Evolutionary conservation across 2,888 invertebrate species (phyloP).

Genomic region (Phortica magna): DNA sequence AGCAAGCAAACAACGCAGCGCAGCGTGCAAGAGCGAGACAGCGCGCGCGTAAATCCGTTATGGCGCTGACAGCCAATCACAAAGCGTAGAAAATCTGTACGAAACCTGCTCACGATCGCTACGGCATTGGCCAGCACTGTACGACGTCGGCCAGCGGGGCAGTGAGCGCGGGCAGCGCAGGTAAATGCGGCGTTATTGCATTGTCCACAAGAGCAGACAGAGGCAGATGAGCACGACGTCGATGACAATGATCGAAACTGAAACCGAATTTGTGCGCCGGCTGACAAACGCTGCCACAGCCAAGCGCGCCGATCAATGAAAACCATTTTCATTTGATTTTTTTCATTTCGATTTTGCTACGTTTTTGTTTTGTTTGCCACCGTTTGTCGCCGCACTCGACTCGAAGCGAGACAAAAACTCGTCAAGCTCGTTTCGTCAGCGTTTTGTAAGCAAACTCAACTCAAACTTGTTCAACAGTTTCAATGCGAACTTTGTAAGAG

Average conservation of each 20-base stretch:
- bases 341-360: neutral
- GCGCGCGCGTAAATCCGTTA: neutral
- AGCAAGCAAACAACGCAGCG: constrained; percentile 4
- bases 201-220: constrained; percentile 21
- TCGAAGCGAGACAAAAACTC: constrained; percentile 45
- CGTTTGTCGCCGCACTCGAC: neutral
- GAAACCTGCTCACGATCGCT: constrained; percentile 41
- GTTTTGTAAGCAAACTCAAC: constrained; percentile 23
- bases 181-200: too few relatives aligned
- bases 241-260: constrained; percentile 9
- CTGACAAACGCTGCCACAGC: constrained; percentile 26
- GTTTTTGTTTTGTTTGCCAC: neutral
- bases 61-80: constrained; percentile 50
- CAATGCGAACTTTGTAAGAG: constrained; percentile 68
- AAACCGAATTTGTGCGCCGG: neutral
- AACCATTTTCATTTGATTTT: constrained; percentile 23
- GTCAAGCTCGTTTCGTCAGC: constrained; percentile 62
- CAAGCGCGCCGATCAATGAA: constrained; percentile 66
- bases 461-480: constrained; percentile 64
- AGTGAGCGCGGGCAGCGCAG: neutral
- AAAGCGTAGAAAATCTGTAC: constrained; percentile 35
- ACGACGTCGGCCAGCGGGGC: constrained; percentile 43
- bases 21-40: constrained; percentile 14
- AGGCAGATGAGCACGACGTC: constrained; percentile 17
- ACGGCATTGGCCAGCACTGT: neutral